These are phyloP conservation scores for Mus spicilegus DNA, from an alignment of 2,113 vertebrate species.

Conservation along the genomic window DNA sequence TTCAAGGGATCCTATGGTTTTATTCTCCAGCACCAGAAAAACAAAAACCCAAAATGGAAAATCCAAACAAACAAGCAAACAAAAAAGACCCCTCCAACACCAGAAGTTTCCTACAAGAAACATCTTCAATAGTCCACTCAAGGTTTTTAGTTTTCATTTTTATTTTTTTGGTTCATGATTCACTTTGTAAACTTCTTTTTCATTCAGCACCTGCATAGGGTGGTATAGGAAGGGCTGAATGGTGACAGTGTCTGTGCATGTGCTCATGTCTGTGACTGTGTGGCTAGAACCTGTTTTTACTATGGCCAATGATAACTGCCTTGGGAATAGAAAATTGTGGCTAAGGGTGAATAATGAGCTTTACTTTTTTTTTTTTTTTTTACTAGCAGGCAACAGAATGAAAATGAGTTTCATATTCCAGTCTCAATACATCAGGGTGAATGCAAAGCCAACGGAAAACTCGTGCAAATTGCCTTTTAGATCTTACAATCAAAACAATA, in stretches of 20 bases:
- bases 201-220: neutral
- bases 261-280: neutral
- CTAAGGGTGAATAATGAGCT: constrained; percentile 15
- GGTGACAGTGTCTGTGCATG: neutral
- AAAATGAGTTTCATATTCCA: constrained; percentile 34
- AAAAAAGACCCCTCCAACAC: neutral
- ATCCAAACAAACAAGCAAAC: neutral
- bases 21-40: neutral
- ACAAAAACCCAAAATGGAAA: neutral
- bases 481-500: constrained; percentile 34
- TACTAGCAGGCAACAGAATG: constrained; percentile 17
- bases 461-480: neutral
- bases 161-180: neutral
- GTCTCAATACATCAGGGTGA: constrained; percentile 44
- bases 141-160: too few species aligned
- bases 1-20: neutral
- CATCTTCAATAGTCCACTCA: neutral
- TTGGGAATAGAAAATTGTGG: constrained; percentile 42
- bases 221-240: neutral
- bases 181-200: constrained; percentile 52
- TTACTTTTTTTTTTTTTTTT: neutral
- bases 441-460: constrained; percentile 38
- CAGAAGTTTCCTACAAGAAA: neutral
- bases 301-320: constrained; percentile 28
- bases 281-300: constrained; percentile 26